These are phyloP conservation scores for Mustela nigripes DNA, from an alignment of 2,113 vertebrate species.

Conservation along the genomic window DNA sequence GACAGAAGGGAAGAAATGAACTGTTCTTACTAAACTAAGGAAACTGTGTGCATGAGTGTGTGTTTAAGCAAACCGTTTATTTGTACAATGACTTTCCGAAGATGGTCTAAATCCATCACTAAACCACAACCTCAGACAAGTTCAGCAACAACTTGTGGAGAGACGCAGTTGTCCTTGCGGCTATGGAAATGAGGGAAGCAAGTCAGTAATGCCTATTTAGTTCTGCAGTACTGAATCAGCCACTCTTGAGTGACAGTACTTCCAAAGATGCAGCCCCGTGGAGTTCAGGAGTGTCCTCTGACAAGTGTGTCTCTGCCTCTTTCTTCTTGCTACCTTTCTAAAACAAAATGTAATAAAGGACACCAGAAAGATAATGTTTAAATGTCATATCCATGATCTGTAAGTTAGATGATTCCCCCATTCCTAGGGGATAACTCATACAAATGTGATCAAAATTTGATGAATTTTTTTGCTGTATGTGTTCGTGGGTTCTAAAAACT, in stretches of 20 bases:
- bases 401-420: background rate
- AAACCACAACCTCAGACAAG: background rate
- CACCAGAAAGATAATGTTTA: constrained; percentile 32
- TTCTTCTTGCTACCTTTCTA: constrained; percentile 43
- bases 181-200: background rate
- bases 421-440: background rate
- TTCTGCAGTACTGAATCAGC: constrained; percentile 48
- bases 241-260: background rate
- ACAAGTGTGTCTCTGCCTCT: background rate
- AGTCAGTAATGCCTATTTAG: background rate
- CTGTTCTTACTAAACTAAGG: background rate
- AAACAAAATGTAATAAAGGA: constrained; percentile 13
- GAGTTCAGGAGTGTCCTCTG: constrained; percentile 33
- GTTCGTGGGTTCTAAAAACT: constrained; percentile 11
- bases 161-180: background rate
- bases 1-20: background rate
- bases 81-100: background rate
- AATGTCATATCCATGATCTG: background rate
- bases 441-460: background rate
- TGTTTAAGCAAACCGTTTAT: background rate
- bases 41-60: background rate
- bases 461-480: background rate
- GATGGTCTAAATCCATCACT: background rate
- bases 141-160: background rate
- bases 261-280: background rate